phyloP scores from a whole-genome alignment of 2,888 invertebrate genomes.

The Aproaerema taeniolella region DNA sequence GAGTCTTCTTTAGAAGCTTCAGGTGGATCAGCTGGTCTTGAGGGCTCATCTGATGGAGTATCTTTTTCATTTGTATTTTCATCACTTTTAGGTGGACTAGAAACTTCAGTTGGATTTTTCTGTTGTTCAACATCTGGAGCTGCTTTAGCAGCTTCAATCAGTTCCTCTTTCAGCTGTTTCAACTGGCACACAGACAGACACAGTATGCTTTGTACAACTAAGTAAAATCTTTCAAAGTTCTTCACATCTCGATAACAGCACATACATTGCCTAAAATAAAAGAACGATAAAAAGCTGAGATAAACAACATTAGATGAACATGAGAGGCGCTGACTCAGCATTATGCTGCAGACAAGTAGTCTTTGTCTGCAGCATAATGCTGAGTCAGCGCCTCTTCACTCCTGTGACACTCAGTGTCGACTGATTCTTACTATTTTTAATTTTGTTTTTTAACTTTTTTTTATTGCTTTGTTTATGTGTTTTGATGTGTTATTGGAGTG shows the following conservation, averaged over 20 bases:
- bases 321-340: too few relatives aligned
- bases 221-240: constrained; percentile 94
- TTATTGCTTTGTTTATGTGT: too few relatives aligned
- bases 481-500: too few relatives aligned
- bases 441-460: too few relatives aligned
- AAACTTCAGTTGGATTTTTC: constrained; percentile 34
- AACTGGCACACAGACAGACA: constrained; percentile 90
- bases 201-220: constrained; percentile 91
- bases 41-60: constrained; percentile 29
- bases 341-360: too few relatives aligned
- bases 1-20: constrained; percentile 39
- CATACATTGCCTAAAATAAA: constrained; percentile 90
- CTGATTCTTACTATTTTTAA: too few relatives aligned
- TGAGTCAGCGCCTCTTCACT: too few relatives aligned
- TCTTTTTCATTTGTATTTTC: constrained; percentile 33
- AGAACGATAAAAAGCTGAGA: constrained; percentile 20
- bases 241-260: constrained; percentile 95
- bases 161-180: constrained; percentile 81
- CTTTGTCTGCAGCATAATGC: too few relatives aligned
- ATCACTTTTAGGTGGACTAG: constrained; percentile 30
- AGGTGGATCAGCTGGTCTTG: constrained; percentile 33
- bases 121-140: constrained; percentile 44
- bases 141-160: constrained; percentile 57
- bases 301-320: too few relatives aligned
- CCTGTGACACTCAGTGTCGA: too few relatives aligned